phyloP scores from a whole-genome alignment of 2,888 invertebrate species.

The Amphipyra tragopoginis region DNA sequence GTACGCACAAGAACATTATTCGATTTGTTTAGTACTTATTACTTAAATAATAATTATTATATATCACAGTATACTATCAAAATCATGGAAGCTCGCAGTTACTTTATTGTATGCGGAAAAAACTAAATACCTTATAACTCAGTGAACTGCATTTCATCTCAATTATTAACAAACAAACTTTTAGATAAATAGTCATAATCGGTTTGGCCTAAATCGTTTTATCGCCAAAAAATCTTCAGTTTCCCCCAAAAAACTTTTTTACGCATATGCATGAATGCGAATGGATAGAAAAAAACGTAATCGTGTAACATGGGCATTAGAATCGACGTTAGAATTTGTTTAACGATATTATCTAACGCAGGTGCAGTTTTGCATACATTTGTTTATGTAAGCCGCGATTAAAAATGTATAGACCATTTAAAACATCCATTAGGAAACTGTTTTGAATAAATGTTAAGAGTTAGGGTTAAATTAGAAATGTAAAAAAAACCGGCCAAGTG shows the following conservation, averaged over 20 bases:
- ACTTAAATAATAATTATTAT: no score
- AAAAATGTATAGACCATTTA: slow-evolving; percentile 7
- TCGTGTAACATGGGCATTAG: slow-evolving; percentile 51
- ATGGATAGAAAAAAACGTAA: slow-evolving; percentile 47
- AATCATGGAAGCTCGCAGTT: no score
- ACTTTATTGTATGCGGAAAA: background rate
- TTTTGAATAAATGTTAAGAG: background rate
- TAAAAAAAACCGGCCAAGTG: no score
- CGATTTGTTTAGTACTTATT: no score
- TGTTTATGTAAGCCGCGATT: slow-evolving; percentile 7
- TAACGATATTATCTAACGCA: slow-evolving; percentile 60
- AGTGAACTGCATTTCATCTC: background rate
- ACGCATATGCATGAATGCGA: slow-evolving; percentile 37
- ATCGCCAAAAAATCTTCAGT: slow-evolving; percentile 44
- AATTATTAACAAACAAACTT: slow-evolving; percentile 3
- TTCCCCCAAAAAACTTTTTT: slow-evolving; percentile 53
- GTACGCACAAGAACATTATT: no score
- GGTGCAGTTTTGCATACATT: slow-evolving; percentile 72
- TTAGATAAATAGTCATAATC: slow-evolving; percentile 22
- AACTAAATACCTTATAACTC: background rate
- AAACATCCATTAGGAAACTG: background rate
- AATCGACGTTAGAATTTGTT: slow-evolving; percentile 68
- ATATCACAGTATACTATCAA: no score
- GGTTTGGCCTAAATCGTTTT: slow-evolving; percentile 35
- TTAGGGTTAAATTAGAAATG: background rate